These are phyloP conservation scores for Radopholus similis DNA, from an alignment of 1,140 invertebrate genomes.

Conservation along the genomic window DNA sequence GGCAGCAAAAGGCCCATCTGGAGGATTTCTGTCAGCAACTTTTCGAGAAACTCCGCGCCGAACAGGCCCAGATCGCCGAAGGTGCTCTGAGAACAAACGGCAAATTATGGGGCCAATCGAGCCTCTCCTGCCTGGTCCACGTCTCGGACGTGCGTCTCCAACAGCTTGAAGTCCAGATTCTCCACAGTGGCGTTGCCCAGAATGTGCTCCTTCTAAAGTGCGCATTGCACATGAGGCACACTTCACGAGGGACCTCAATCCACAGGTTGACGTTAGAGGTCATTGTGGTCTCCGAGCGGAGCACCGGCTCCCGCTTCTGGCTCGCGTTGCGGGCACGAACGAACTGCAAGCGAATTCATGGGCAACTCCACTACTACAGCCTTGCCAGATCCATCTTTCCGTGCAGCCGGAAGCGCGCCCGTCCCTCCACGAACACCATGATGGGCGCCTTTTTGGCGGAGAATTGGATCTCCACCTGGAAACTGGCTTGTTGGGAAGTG, in stretches of 20 bases:
- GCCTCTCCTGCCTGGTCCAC: constrained; percentile 50
- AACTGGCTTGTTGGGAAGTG: not conserved
- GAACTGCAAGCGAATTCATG: not conserved
- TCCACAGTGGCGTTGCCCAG: constrained; percentile 50
- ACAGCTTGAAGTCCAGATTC: constrained; percentile 56
- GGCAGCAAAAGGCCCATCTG: constrained; percentile 57
- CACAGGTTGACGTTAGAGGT: constrained; percentile 57
- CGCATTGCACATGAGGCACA: not conserved
- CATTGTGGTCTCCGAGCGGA: constrained; percentile 55
- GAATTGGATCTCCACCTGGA: constrained; percentile 52
- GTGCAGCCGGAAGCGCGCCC: constrained; percentile 53
- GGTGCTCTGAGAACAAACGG: not conserved
- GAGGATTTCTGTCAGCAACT: constrained; percentile 57
- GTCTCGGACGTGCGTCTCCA: constrained; percentile 47
- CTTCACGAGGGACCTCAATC: constrained; percentile 34
- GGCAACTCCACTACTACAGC: not conserved
- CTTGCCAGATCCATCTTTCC: constrained; percentile 48
- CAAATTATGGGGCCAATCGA: not conserved
- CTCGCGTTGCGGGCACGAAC: constrained; percentile 23
- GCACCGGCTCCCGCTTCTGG: constrained; percentile 28
- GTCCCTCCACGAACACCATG: constrained; percentile 56
- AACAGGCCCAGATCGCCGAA: constrained; percentile 58
- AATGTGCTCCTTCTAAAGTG: constrained; percentile 1
- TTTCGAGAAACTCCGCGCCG: constrained; percentile 58
- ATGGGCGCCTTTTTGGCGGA: constrained; percentile 57